Base-by-base conservation (phyloP, 2,797 vertebrate species). In the Mastacembelus armatus region DNA sequence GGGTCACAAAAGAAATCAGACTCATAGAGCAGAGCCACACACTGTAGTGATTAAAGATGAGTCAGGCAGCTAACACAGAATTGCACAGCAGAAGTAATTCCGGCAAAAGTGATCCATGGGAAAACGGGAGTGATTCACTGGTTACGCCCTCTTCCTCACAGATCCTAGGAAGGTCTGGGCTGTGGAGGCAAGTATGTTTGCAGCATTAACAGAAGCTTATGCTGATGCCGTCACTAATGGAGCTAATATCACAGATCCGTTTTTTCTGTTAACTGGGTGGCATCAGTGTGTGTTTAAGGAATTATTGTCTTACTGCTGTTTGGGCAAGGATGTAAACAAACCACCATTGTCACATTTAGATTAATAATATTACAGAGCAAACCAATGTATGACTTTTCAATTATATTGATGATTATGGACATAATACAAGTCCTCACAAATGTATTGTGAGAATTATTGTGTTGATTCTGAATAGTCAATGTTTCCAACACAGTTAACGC, bases 31-130 rank as follows among this genome's bases (percentile, higher is more conserved):
- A 76, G 27, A 77, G 52, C 71, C 71, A 76, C 76, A 86, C 61
- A 77, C 65, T 77, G 80, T 21, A 78, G 54, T 68, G 57, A 85
- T 85, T 85, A 88, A 66, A 67, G 66, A 79, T 72, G 85, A 82
- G 54, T 90, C 83, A 80, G 67, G 77, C 58, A 60, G 35, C 58
- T 29, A 32, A 40, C 60, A 42, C 44, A 1, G 50, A 74, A 67
- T 15, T 27, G 65, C 33, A 12, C 12, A 52, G 44, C 47, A 60
- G 55, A 80, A 71, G 66, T 45, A 38, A 80, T 63, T 77, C 30
- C 10, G 1, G 59, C 42, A 56, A 61, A 75, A 39, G 33, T 14
- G 11, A 16, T 71, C 4, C 70, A 50, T 77, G 71, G 73, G 73
- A 80, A 74, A 81, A 66, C 43, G 11, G 22, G 67, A 40, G 30